Base-by-base conservation (phyloP, 2,888 invertebrate species). In the Bombylius discolor region DNA sequence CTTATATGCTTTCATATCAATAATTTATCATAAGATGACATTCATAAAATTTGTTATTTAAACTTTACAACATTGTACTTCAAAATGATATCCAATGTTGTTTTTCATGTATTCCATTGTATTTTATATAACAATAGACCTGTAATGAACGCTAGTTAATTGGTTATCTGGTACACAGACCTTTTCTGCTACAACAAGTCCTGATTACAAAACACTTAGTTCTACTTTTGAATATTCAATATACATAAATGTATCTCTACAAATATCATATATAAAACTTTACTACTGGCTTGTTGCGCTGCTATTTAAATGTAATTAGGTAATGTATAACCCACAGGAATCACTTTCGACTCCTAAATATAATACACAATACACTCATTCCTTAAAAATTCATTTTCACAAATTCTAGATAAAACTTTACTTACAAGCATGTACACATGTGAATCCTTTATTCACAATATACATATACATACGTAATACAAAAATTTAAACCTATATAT, bases 291-390 rank as follows among this genome's bases (percentile, higher is more conserved):
- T 63, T 63, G 63, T 63, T 63, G 63, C 62, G 59, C 62, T 59
- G 48, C 61, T 62, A 64, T 63, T 62, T 61, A 62, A 64, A 63
- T 61, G 60, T 64, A 64, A 64, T 64, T 64, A 64, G 62, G 61
- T 61, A 62, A 55, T 58, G 55, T 55, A 55, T 58, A 52, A 55
- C 52, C 55, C 52, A 47, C 53, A 53, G 23, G 23, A 23, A 23
- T 23, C 23, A 23, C 23, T 23, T 23, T 23, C 23, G 23, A 23
- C 23, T 23, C 23, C 23, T 23, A 23, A 23, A 23, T 23, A 23
- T 23, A 23, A 23, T 23, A 23, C 23, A 23, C 23, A 23, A 23
- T 23, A 23, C 23, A 23, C 23, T 23, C 23, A 23, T 23, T 23
- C 23, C 23, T 23, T 3, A 23, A 23, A 23, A 23, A 23, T 23